Percentiles rank a stretch among this genome's conserved stretches.
phyloP scores from a whole-genome alignment of 2,113 vertebrate genomes.

The Neoarius graeffei region DNA sequence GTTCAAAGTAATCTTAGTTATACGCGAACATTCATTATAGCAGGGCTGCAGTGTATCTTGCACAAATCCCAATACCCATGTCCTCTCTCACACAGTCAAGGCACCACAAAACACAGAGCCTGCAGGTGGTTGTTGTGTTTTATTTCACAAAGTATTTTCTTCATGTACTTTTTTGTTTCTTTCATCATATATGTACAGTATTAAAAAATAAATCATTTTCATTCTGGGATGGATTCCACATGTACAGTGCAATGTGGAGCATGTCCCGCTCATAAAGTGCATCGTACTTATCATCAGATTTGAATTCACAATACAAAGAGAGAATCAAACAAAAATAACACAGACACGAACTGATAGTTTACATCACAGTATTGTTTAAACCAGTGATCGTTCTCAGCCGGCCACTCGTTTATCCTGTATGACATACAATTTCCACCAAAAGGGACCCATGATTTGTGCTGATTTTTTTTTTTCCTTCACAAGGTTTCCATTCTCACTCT shows the following conservation, averaged over 20 bases:
- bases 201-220: slow-evolving; percentile 80
- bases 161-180: slow-evolving; percentile 53
- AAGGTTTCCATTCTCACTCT: slow-evolving; percentile 24
- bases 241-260: slow-evolving; percentile 63
- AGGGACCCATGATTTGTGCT: slow-evolving; percentile 26
- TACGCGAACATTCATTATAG: too few relatives aligned
- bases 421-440: background rate
- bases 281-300: slow-evolving; percentile 57
- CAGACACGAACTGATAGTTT: slow-evolving; percentile 25
- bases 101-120: slow-evolving; percentile 19
- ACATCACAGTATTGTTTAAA: slow-evolving; percentile 55
- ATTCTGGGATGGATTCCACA: slow-evolving; percentile 75
- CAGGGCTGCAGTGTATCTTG: background rate
- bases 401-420: slow-evolving; percentile 20
- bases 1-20: too few relatives aligned
- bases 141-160: slow-evolving; percentile 57
- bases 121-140: slow-evolving; percentile 46
- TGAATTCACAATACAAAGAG: slow-evolving; percentile 56
- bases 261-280: slow-evolving; percentile 63
- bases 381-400: slow-evolving; percentile 19
- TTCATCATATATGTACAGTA: slow-evolving; percentile 75
- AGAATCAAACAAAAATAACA: slow-evolving; percentile 38
- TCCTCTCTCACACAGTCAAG: background rate
- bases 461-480: slow-evolving; percentile 12
- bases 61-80: too few relatives aligned